These are phyloP conservation scores for Sebastes itinus DNA, from an alignment of 2,797 vertebrate genomes.

Conservation along the genomic window DNA sequence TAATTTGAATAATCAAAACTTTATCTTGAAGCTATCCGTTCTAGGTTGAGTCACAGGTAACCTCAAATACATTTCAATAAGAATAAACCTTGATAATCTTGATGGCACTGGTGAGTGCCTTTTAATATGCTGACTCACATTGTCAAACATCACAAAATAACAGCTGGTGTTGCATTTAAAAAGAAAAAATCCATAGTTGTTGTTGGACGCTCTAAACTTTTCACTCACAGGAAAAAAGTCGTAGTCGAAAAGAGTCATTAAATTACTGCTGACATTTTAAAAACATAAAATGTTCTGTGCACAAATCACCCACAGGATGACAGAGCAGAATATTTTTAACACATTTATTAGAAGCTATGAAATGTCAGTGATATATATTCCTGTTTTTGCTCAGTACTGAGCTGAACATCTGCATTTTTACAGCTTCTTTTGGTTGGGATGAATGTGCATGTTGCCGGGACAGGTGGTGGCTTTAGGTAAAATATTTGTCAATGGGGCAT, in stretches of 20 bases:
- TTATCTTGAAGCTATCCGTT: not conserved
- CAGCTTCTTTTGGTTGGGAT: not conserved
- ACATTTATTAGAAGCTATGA: not conserved
- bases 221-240: not conserved
- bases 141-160: not conserved
- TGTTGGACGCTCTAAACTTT: not conserved
- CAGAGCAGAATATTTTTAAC: not conserved
- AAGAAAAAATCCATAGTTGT: not conserved
- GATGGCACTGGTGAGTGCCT: not conserved
- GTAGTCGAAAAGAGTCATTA: not conserved
- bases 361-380: not conserved
- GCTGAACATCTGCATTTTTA: not conserved
- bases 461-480: not conserved
- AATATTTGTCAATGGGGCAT: not conserved
- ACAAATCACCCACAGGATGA: not conserved
- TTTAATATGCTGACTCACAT: not conserved
- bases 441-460: not conserved
- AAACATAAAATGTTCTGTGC: not conserved
- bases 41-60: not conserved
- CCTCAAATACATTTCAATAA: not conserved
- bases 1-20: not conserved
- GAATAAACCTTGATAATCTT: not conserved
- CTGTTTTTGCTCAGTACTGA: not conserved
- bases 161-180: not conserved
- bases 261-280: not conserved